Percentiles rank a stretch among this genome's conserved stretches.
These are phyloP conservation scores for Calliopum simillimum DNA, from an alignment of 2,888 invertebrate genomes.

Conservation along the genomic window DNA sequence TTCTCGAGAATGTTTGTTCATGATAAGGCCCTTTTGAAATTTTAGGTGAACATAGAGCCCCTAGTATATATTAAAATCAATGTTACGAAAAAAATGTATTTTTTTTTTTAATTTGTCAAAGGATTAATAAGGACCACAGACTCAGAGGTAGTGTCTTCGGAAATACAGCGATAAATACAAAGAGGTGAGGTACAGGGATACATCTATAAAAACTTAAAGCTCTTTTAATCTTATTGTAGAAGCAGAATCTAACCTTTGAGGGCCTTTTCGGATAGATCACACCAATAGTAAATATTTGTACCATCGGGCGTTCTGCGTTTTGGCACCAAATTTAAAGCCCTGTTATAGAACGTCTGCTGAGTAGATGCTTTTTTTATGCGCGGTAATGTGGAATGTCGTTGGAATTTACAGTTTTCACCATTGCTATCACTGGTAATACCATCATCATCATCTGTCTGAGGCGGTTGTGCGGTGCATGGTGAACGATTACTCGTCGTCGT, in stretches of 20 bases:
- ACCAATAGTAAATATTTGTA: constrained; percentile 88
- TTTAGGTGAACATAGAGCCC: too few species aligned
- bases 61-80: too few species aligned
- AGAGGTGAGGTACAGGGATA: too few species aligned
- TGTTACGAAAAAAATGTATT: too few species aligned
- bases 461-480: constrained; percentile 35
- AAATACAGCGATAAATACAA: too few species aligned
- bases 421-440: neutral
- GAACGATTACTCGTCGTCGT: constrained; percentile 8
- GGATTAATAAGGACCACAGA: too few species aligned
- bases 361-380: constrained; percentile 54
- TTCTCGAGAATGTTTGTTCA: too few species aligned
- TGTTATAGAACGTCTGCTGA: constrained; percentile 61
- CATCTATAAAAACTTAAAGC: neutral
- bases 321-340: constrained; percentile 72
- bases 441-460: constrained; percentile 29
- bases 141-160: too few species aligned
- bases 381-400: constrained; percentile 55
- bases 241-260: constrained; percentile 68
- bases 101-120: too few species aligned
- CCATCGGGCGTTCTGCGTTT: constrained; percentile 85
- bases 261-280: constrained; percentile 77
- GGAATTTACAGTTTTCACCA: neutral
- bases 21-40: too few species aligned
- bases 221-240: neutral